These are phyloP conservation scores for Metalampra italica DNA, from an alignment of 2,888 invertebrate genomes.

Conservation along the genomic window DNA sequence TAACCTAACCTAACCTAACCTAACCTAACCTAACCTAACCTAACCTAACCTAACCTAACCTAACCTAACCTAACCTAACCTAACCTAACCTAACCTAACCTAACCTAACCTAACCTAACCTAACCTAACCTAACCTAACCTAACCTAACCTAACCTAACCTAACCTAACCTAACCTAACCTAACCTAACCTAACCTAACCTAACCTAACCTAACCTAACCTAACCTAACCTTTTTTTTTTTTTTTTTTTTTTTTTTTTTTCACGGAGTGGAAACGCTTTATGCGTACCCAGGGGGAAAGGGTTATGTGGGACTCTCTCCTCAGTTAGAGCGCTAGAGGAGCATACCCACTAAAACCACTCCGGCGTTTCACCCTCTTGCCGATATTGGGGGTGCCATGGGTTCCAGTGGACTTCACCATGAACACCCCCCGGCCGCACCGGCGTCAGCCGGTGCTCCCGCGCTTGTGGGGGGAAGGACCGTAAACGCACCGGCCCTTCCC, in stretches of 20 bases:
- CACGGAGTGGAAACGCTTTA: too few relatives aligned
- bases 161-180: slow-evolving; percentile 12
- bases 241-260: too few relatives aligned
- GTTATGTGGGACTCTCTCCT: too few relatives aligned
- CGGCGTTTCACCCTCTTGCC: too few relatives aligned
- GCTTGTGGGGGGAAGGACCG: too few relatives aligned
- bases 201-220: slow-evolving; percentile 15
- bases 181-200: slow-evolving; percentile 13
- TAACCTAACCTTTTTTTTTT: slow-evolving; percentile 11
- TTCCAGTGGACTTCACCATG: too few relatives aligned
- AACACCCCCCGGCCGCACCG: too few relatives aligned
- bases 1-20: slow-evolving; percentile 11
- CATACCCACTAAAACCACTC: too few relatives aligned
- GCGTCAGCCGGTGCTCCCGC: too few relatives aligned
- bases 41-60: slow-evolving; percentile 12
- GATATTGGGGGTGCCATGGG: too few relatives aligned
- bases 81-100: slow-evolving; percentile 12
- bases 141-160: slow-evolving; percentile 11
- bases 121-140: slow-evolving; percentile 10
- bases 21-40: slow-evolving; percentile 11
- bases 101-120: slow-evolving; percentile 12
- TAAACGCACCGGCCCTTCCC: neutral
- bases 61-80: slow-evolving; percentile 13
- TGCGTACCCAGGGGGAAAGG: too few relatives aligned
- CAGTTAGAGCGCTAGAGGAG: too few relatives aligned